Evolutionary conservation across 1,140 invertebrate species (phyloP).

Genomic region (Battus philenor): DNA sequence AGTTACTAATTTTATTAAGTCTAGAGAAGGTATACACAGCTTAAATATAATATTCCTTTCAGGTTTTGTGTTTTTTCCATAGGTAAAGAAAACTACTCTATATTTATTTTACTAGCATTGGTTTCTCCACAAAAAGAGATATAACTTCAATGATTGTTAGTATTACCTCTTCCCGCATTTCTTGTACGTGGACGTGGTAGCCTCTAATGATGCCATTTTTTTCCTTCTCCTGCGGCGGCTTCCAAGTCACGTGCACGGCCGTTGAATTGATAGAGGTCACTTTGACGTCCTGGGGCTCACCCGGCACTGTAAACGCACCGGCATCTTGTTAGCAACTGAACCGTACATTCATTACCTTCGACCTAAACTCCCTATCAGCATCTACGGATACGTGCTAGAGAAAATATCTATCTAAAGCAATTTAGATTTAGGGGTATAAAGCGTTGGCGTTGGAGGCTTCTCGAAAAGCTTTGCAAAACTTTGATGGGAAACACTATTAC

Average conservation of each 20-base stretch:
- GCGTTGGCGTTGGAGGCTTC: slow-evolving; percentile 42
- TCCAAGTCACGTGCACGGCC: slow-evolving; percentile 93
- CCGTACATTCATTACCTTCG: slow-evolving; percentile 27
- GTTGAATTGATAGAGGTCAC: slow-evolving; percentile 94
- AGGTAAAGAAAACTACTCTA: too few relatives aligned
- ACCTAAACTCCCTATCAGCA: slow-evolving; percentile 75
- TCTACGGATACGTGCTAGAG: slow-evolving; percentile 68
- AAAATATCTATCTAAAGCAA: slow-evolving; percentile 55
- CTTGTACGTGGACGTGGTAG: slow-evolving; percentile 97
- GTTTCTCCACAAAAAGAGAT: too few relatives aligned
- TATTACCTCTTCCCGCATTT: slow-evolving; percentile 88
- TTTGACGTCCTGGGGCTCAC: slow-evolving; percentile 94
- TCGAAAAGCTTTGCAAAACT: slow-evolving; percentile 39
- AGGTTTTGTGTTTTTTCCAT: too few relatives aligned
- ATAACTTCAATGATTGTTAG: neutral
- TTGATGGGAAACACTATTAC: slow-evolving; percentile 20
- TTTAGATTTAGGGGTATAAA: slow-evolving; percentile 44
- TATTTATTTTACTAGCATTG: too few relatives aligned
- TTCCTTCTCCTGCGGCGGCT: slow-evolving; percentile 91
- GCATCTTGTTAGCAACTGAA: slow-evolving; percentile 29
- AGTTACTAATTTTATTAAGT: too few relatives aligned
- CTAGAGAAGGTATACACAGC: too few relatives aligned
- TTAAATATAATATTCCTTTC: too few relatives aligned
- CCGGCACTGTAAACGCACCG: slow-evolving; percentile 88
- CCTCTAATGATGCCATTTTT: slow-evolving; percentile 97